These are phyloP conservation scores for Drosophila anomalata DNA, from an alignment of 2,888 invertebrate species.

Conservation along the genomic window DNA sequence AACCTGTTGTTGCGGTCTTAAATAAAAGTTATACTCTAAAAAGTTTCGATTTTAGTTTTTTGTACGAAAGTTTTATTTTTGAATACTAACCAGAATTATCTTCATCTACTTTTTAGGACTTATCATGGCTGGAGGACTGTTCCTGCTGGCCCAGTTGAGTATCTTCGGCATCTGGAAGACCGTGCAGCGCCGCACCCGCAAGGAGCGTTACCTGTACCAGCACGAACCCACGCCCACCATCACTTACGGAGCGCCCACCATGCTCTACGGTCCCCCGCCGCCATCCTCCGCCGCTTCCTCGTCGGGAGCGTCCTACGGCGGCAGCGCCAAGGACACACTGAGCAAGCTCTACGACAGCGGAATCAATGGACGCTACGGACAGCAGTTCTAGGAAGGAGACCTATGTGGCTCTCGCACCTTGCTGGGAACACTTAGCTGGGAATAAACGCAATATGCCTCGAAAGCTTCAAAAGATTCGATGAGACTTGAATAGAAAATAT, in stretches of 20 bases:
- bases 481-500: conserved; percentile 71
- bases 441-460: conserved; percentile 78
- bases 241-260: conserved; percentile 77
- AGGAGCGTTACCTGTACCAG: conserved; percentile 81
- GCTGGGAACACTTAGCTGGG: conserved; percentile 65
- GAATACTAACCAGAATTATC: background rate
- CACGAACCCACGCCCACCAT: conserved; percentile 78
- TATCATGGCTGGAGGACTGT: conserved; percentile 93
- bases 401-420: conserved; percentile 56
- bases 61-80: background rate
- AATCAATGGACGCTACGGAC: conserved; percentile 87
- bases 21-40: background rate
- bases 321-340: conserved; percentile 88
- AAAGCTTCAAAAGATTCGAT: conserved; percentile 79
- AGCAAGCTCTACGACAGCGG: conserved; percentile 95
- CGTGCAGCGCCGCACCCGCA: conserved; percentile 81
- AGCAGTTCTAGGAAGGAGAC: conserved; percentile 78
- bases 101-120: conserved; percentile 86
- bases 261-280: conserved; percentile 78
- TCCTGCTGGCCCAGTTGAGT: conserved; percentile 94
- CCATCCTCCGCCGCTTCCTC: conserved; percentile 45
- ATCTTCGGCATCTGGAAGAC: conserved; percentile 93
- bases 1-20: background rate
- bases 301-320: conserved; percentile 76
- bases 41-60: background rate